These are phyloP conservation scores for Aplidium turbinatum DNA, from an alignment of 23 tunicate species.

Conservation along the genomic window DNA sequence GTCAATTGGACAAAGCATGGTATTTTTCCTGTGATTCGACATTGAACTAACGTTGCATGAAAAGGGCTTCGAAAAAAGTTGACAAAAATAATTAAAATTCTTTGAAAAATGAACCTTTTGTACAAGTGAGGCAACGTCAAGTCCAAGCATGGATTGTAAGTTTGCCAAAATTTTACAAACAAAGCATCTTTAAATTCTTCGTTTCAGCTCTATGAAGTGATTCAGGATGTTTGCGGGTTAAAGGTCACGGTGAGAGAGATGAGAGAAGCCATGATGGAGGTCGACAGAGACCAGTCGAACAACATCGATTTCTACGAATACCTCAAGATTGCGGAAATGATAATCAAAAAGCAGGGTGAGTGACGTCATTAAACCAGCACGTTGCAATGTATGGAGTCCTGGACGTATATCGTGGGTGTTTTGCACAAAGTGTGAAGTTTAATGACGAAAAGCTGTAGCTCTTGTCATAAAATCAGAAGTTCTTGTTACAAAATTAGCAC, in stretches of 20 bases:
- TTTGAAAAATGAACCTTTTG: too few relatives aligned
- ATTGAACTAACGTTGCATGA: too few relatives aligned
- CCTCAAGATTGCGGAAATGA: constrained; percentile 61
- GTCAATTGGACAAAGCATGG: too few relatives aligned
- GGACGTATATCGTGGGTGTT: background rate
- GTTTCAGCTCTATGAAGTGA: constrained; percentile 60
- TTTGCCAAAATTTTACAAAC: too few relatives aligned
- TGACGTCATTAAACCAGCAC: background rate
- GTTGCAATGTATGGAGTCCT: background rate
- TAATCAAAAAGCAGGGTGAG: constrained; percentile 53
- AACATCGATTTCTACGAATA: constrained; percentile 64
- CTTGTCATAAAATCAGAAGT: too few relatives aligned
- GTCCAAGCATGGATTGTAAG: too few relatives aligned
- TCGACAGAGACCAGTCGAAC: constrained; percentile 53
- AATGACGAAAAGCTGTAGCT: too few relatives aligned
- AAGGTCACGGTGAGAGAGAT: constrained; percentile 47
- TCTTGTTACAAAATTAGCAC: constrained; percentile 2
- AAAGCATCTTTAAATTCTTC: too few relatives aligned
- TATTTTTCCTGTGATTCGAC: too few relatives aligned
- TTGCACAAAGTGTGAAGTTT: background rate
- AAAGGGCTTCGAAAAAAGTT: too few relatives aligned
- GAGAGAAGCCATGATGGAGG: constrained; percentile 54
- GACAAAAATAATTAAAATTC: too few relatives aligned
- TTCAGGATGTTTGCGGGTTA: constrained; percentile 31
- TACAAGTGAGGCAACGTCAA: too few relatives aligned